These are phyloP conservation scores for Carterocephalus palaemon DNA, from an alignment of 2,888 invertebrate genomes.

Conservation along the genomic window DNA sequence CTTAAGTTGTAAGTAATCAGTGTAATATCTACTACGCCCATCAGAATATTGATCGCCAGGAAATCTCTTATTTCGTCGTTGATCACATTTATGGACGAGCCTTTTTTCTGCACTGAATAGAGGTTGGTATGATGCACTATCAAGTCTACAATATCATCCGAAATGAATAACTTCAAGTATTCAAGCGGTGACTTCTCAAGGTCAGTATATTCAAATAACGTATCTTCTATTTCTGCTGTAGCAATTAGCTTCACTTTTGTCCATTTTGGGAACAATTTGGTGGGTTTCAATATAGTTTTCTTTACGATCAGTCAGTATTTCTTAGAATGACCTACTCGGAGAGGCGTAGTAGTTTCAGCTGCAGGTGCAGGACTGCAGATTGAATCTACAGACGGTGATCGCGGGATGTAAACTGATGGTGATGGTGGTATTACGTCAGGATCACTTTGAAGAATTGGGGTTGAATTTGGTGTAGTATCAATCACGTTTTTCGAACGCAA, in stretches of 20 bases:
- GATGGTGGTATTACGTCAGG: background rate
- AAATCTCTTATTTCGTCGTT: constrained; percentile 1
- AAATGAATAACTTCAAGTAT: background rate
- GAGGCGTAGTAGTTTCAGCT: background rate
- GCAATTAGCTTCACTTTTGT: background rate
- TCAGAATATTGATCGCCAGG: constrained; percentile 28
- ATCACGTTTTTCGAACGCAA: background rate
- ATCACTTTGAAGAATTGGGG: background rate
- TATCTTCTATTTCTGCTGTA: background rate
- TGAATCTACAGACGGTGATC: background rate
- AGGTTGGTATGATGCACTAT: background rate
- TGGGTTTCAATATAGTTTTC: background rate
- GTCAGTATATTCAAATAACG: background rate
- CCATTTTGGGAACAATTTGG: background rate
- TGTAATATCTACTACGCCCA: constrained; percentile 31
- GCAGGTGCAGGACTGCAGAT: background rate
- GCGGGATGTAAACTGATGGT: background rate
- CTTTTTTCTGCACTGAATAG: background rate
- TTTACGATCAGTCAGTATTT: background rate
- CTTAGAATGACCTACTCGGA: background rate
- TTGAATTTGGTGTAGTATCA: background rate
- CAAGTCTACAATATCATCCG: background rate
- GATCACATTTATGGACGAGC: background rate
- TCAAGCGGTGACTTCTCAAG: background rate
- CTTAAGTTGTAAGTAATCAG: too few species aligned